Evolutionary conservation across 2,113 vertebrate species (phyloP), one percentile per base, ranked within the genome.

Genomic region (Podarcis muralis): DNA sequence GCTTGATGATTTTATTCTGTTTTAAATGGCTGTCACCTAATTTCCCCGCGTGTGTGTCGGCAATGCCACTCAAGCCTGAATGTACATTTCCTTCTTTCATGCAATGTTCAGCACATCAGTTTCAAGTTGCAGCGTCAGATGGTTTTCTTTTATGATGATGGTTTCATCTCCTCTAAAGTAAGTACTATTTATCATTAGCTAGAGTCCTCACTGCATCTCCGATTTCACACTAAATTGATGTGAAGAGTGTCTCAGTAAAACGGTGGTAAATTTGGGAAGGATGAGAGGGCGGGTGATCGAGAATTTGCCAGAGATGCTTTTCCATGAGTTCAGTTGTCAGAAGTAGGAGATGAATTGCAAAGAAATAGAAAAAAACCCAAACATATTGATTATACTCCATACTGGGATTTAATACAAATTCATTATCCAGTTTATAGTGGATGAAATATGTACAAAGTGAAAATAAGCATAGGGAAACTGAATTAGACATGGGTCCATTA

Each of bases 21-120:
- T 93, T 94, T 93, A 95, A 95, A 94, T 95, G 89, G 92, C 92
- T 93, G 92, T 94, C 96, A 93, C 92, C 81, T 89, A 96, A 90
- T 92, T 94, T 95, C 93, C 72, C 83, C 90, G 88, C 92, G 89
- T 96, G 89, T 32, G 93, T 92, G 88, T 15, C 59, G 90, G 88
- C 72, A 89, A 94, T 90, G 43, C 18, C 89, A 81, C 94, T 94
- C 59, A 87, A 92, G 87, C 89, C 90, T 76, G 90, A 91, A 85
- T 65, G 35, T 68, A 76, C 11, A 48, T 93, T 91, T 90, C 80
- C 20, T 72, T 83, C 35, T 72, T 12, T 12, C n/a, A 77, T 82
- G 71, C 91, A 94, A 93, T 92, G 86, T 13, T 87, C 87, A 90
- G 72, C 15, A 81, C 85, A 30, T 40, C 0, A 32, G 87, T 92